Evolutionary conservation across 2,888 invertebrate species (phyloP).

Genomic region (Leucania comma): DNA sequence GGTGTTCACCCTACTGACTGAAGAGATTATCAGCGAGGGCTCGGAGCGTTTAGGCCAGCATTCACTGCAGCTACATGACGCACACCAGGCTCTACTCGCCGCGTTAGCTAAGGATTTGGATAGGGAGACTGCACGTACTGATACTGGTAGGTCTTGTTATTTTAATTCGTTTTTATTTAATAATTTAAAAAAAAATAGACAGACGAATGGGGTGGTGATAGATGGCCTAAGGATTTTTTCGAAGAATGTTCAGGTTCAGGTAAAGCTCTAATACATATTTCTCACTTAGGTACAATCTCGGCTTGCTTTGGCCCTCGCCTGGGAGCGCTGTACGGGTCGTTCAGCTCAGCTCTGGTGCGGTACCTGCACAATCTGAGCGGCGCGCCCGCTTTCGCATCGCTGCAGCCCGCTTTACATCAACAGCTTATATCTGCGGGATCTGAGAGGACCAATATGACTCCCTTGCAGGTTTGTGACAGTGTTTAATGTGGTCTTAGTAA

Average conservation of each 20-base stretch:
- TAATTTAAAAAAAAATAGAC: no score
- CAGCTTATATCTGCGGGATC: conserved; percentile 80
- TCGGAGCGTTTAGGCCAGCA: conserved; percentile 89
- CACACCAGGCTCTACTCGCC: conserved; percentile 97
- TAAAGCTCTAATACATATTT: no score
- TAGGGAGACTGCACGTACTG: conserved; percentile 96
- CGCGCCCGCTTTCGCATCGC: conserved; percentile 78
- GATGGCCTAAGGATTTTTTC: no score
- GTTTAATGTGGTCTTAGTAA: neutral
- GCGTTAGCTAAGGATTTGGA: conserved; percentile 97
- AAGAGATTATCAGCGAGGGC: conserved; percentile 94
- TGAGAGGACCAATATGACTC: conserved; percentile 84
- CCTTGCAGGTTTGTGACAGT: conserved; percentile 77
- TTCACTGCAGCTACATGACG: conserved; percentile 94
- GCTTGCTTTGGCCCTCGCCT: conserved; percentile 93
- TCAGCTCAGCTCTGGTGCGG: conserved; percentile 94
- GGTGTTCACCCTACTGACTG: conserved; percentile 96
- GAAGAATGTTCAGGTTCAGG: no score
- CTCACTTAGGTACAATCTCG: conserved; percentile 91
- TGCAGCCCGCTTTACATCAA: conserved; percentile 84
- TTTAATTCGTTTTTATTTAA: neutral
- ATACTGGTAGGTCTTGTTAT: conserved; percentile 87
- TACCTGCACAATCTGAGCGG: conserved; percentile 92
- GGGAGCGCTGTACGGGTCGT: conserved; percentile 93
- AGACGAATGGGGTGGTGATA: no score